A percentile compares a stretch with the other conserved stretches of the same genome.
These are phyloP conservation scores for Fundulus diaphanus DNA, from an alignment of 2,797 vertebrate species.

Conservation along the genomic window DNA sequence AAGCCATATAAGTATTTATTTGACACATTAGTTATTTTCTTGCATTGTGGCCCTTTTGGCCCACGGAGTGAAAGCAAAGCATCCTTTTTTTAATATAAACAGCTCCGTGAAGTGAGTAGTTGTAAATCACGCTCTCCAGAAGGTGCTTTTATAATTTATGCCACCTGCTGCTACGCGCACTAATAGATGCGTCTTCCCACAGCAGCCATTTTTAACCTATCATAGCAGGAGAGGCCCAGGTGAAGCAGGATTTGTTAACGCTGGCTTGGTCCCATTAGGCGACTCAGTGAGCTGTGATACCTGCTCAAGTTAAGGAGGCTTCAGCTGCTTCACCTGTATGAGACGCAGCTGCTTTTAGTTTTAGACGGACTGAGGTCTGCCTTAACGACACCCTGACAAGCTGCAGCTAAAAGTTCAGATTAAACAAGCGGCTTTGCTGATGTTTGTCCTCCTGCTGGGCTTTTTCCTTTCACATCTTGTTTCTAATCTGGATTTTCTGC, in stretches of 20 bases:
- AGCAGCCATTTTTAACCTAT: neutral
- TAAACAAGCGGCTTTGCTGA: slow-evolving; percentile 45
- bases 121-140: neutral
- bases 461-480: no score
- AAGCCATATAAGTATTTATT: no score
- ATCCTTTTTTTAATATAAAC: neutral
- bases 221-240: slow-evolving; percentile 10
- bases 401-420: slow-evolving; percentile 40
- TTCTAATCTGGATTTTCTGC: no score
- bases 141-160: neutral
- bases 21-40: neutral
- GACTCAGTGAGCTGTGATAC: slow-evolving; percentile 9
- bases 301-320: neutral
- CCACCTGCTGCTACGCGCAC: neutral
- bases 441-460: slow-evolving; percentile 19
- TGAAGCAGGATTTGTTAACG: slow-evolving; percentile 7
- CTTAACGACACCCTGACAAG: slow-evolving; percentile 1
- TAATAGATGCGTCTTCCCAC: neutral
- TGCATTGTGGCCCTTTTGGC: neutral
- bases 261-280: slow-evolving; percentile 7
- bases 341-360: neutral
- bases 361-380: neutral
- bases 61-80: neutral
- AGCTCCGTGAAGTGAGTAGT: neutral
- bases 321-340: neutral